These are phyloP conservation scores for Drosophila ercepeae DNA, from an alignment of 1,140 invertebrate species.

Conservation along the genomic window DNA sequence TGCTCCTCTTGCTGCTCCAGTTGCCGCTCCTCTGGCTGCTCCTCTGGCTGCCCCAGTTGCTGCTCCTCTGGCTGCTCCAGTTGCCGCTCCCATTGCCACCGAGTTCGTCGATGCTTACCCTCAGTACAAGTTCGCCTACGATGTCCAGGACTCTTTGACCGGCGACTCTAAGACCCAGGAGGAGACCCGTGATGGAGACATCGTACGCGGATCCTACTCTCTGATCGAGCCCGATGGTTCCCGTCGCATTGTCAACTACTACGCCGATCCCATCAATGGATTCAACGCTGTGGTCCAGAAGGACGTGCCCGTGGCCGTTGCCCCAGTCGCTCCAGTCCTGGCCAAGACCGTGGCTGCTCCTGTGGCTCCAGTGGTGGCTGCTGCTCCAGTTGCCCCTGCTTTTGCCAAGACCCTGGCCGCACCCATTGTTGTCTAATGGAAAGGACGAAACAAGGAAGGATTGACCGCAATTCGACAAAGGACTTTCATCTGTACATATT, in stretches of 20 bases:
- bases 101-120: constrained; percentile 85
- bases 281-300: constrained; percentile 86
- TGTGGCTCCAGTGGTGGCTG: constrained; percentile 47
- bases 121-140: constrained; percentile 86
- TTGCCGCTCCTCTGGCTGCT: constrained; percentile 63
- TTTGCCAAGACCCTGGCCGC: constrained; percentile 66
- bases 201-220: constrained; percentile 86
- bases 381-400: constrained; percentile 59
- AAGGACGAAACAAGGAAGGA: constrained; percentile 12
- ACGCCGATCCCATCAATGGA: constrained; percentile 85
- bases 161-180: constrained; percentile 86
- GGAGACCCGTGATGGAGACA: constrained; percentile 85
- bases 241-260: constrained; percentile 85
- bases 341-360: constrained; percentile 57
- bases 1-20: constrained; percentile 46
- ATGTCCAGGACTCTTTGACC: constrained; percentile 85
- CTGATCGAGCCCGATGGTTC: constrained; percentile 86
- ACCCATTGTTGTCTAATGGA: constrained; percentile 68
- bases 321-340: constrained; percentile 66
- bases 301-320: constrained; percentile 84
- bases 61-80: constrained; percentile 33
- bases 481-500: constrained; percentile 83
- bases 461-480: constrained; percentile 56
- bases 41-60: constrained; percentile 59
- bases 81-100: constrained; percentile 46